These are phyloP conservation scores for Amphipyra tragopoginis DNA, from an alignment of 2,888 invertebrate species.

Conservation along the genomic window DNA sequence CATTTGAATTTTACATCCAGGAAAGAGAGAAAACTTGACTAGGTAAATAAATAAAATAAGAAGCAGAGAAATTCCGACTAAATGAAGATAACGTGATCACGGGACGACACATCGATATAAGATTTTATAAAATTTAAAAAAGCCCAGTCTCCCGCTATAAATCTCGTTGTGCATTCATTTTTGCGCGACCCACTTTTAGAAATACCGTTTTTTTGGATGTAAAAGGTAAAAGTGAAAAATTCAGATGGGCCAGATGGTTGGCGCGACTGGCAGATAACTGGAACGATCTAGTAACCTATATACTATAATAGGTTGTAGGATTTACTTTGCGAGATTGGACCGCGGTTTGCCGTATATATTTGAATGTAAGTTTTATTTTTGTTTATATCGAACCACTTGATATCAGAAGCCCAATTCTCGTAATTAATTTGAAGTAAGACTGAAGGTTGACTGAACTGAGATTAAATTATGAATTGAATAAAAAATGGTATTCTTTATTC, in stretches of 20 bases:
- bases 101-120: conserved; percentile 54
- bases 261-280: conserved; percentile 55
- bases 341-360: conserved; percentile 24
- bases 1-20: not conserved
- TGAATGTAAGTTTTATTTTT: conserved; percentile 29
- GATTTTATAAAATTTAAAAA: conserved; percentile 53
- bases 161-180: conserved; percentile 55
- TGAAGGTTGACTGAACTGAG: too few species aligned
- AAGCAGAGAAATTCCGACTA: conserved; percentile 35
- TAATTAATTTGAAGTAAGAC: too few species aligned
- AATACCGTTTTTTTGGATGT: conserved; percentile 52
- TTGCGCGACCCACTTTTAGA: conserved; percentile 63
- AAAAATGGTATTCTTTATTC: too few species aligned
- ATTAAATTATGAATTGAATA: too few species aligned
- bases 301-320: conserved; percentile 17
- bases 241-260: conserved; percentile 67
- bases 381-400: conserved; percentile 9
- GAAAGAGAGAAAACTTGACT: conserved; percentile 17
- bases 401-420: too few species aligned
- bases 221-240: conserved; percentile 67
- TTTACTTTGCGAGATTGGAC: conserved; percentile 43
- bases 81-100: conserved; percentile 50
- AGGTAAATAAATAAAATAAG: conserved; percentile 44
- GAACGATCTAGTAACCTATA: conserved; percentile 63
- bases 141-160: conserved; percentile 37